Base-by-base conservation (phyloP, 2,113 vertebrate species). In the Catharus minimus region DNA sequence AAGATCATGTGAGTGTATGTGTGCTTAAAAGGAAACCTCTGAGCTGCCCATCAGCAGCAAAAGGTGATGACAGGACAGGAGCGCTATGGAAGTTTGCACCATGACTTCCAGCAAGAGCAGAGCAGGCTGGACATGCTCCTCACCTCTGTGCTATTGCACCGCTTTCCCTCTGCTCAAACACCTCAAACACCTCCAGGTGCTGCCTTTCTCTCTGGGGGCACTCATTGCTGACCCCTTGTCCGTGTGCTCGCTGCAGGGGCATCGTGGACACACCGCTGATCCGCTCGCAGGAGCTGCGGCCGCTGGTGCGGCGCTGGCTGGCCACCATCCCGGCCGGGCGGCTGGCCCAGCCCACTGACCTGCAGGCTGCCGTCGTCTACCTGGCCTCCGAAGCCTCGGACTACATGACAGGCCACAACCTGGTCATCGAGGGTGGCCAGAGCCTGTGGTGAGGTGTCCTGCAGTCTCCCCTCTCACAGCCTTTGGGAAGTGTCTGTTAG, bases 321-420 rank as follows among this genome's bases (percentile, higher is more conserved):
- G 97, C 68, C 39, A 97, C 97, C 95, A 98, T 99, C 72, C 98
- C 98, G 2, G 98, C 98, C 16, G 98, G 98, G 92, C 97, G 97
- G 95, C 97, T 98, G 97, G 98, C 98, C 94, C 97, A 84, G 97
- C 98, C 97, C 93, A 98, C 98, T 19, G 98, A 98, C 96, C 97
- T 98, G 96, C 98, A 98, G 97, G 98, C 98, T 56, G 98, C 98
- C 2, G 96, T 98, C 26, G 97, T 98, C 96, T 98, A 97, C 84
- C 97, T 98, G 98, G 98, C 98, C 97, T 98, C 97, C 14, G 98
- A 98, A 83, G 98, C 97, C 92, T 98, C 98, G 0, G 97, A 98
- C 95, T 98, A 98, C 96, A 98, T 98, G 98, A 98, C 98, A n/a
- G 98, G 98, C 95, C 98, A 98, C 93, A 99, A 98, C 96, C 98